phyloP scores from a whole-genome alignment of 2,888 invertebrate species.

The Acanthosepion lycidas region DNA sequence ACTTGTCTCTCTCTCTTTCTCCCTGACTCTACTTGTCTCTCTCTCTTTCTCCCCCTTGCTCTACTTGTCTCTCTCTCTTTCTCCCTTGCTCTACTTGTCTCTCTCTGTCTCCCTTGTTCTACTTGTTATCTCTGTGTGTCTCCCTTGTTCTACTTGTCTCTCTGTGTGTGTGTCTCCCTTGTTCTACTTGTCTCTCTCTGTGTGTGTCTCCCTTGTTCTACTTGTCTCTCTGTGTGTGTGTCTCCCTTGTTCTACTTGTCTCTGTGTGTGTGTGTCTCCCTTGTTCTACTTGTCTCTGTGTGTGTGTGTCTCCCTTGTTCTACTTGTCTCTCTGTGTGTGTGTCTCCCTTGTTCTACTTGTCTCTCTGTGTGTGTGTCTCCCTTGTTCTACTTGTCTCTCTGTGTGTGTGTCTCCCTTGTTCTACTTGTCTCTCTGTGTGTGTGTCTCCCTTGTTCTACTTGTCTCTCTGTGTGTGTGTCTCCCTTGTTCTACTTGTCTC shows the following conservation, averaged over 20 bases:
- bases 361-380: neutral
- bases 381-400: neutral
- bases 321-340: neutral
- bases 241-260: neutral
- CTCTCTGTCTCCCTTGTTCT: neutral
- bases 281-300: fast-evolving
- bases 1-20: neutral
- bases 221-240: neutral
- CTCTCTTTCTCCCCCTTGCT: no score
- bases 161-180: neutral
- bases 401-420: neutral
- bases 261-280: fast-evolving
- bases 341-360: no score
- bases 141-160: neutral
- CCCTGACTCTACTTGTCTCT: no score
- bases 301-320: fast-evolving
- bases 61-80: no score
- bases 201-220: no score
- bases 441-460: no score
- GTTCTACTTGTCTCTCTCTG: neutral
- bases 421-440: neutral
- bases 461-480: no score
- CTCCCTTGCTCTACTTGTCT: no score
- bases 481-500: neutral
- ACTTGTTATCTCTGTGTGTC: neutral